Conservation (phyloP, 1,140 invertebrate species). For the Cydia amplana region DNA sequence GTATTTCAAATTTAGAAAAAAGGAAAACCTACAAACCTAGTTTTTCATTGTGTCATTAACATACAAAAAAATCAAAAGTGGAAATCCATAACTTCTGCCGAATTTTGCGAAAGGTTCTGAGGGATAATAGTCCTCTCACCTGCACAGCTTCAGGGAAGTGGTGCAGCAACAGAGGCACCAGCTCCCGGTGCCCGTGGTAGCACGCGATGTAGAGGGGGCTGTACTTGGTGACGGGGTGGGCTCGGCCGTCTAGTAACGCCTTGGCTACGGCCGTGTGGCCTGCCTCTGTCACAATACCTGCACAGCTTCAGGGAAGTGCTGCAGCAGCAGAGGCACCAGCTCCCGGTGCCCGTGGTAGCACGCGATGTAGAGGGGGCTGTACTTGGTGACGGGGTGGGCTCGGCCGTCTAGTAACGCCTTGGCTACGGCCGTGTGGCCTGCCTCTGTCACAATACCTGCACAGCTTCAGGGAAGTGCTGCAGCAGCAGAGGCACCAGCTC, state of each 20-base stretch:
- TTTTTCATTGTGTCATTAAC: too few relatives aligned
- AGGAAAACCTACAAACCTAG: too few relatives aligned
- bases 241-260: constrained; percentile 89
- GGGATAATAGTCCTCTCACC: constrained; percentile 49
- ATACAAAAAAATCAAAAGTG: too few relatives aligned
- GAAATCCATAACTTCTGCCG: too few relatives aligned
- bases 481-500: constrained; percentile 91
- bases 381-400: constrained; percentile 92
- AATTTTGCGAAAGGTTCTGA: too few relatives aligned
- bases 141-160: constrained; percentile 86
- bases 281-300: constrained; percentile 82
- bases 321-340: constrained; percentile 89
- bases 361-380: constrained; percentile 95
- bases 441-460: constrained; percentile 82
- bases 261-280: constrained; percentile 90
- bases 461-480: constrained; percentile 84
- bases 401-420: constrained; percentile 90
- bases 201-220: constrained; percentile 95
- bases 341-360: constrained; percentile 91
- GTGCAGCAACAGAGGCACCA: constrained; percentile 88
- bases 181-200: constrained; percentile 90
- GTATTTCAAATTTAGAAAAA: too few relatives aligned
- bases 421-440: constrained; percentile 90
- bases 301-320: constrained; percentile 84
- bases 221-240: constrained; percentile 94